Evolutionary conservation across 92 coral and sea anemone species (phyloP), one percentile per base, ranked within the genome.

Genomic region (Phenganax stokvisi): DNA sequence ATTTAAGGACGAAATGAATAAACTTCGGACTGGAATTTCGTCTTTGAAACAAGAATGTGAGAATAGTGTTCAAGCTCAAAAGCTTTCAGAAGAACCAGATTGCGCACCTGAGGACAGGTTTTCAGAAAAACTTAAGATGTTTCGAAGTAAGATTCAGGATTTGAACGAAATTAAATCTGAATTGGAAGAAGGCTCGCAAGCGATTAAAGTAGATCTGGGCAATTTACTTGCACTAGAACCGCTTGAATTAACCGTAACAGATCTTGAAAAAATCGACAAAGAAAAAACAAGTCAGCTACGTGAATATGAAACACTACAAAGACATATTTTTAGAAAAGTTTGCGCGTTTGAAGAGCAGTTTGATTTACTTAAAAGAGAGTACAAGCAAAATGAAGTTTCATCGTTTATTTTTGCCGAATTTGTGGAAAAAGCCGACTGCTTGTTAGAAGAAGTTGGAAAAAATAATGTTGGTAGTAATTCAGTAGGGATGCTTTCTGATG

Each of bases 241-340:
- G n/a, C 74, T 79, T 20, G 74, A 79, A 52, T 52, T 79, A 25
- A 63, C 83, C 52, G 27, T 79, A 7, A 73, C 17, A 65, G 83
- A 79, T 79, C 73, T 79, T 25, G 67, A 79, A 65, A 79, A 52
- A 79, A 79, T 79, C 74, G 6, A 65, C 73, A 15, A 8, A n/a
- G 57, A 63, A 52, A 79, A 79, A 64, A 13, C 9, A 20, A 54
- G 52, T 25, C 60, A 79, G 27, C 54, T 79, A 1, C 51, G 83
- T 15, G 17, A 54, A 64, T 65, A 79, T 51, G 74, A 63, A 63
- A 62, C 12, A 65, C 61, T 63, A 64, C 74, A 79, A 73, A 12
- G 51, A 13, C 16, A 51, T 16, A 47, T 79, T 47, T 63, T 64
- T 12, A 30, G 16, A 47, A 79, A 51, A 11, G 69, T 79, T 55